phyloP scores from a whole-genome alignment of 1,140 invertebrate genomes.

The Magallana gigas region DNA sequence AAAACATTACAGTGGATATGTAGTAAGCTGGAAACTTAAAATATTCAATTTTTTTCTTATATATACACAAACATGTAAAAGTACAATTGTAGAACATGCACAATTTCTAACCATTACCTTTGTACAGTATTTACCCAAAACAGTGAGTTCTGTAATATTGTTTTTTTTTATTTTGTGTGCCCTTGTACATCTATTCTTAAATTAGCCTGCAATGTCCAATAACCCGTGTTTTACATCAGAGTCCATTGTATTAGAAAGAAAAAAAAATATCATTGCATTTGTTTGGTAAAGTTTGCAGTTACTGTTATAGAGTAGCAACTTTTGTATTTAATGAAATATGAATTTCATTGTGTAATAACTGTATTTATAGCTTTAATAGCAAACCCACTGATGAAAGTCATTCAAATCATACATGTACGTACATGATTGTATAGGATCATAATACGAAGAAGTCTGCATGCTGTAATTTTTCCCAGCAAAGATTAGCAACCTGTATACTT shows the following conservation, averaged over 20 bases:
- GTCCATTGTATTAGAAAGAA: background rate
- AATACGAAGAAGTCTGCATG: too few relatives aligned
- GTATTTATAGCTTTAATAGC: constrained; percentile 4
- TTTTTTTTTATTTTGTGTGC: constrained; percentile 20
- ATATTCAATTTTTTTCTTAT: too few relatives aligned
- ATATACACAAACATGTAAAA: too few relatives aligned
- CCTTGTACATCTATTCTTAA: background rate
- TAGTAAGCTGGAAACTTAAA: too few relatives aligned
- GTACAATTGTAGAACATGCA: background rate
- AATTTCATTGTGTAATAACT: background rate
- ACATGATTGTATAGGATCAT: too few relatives aligned
- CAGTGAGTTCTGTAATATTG: constrained; percentile 12
- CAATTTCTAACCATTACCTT: constrained; percentile 48
- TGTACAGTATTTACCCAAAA: constrained; percentile 20
- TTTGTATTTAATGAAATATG: background rate
- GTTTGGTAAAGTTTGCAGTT: background rate
- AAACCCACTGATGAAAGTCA: background rate
- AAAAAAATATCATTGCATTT: background rate
- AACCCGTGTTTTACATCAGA: background rate
- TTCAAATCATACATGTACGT: too few relatives aligned
- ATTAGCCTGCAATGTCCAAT: background rate
- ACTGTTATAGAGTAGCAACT: background rate
- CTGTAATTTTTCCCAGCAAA: too few relatives aligned
- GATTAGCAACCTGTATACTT: too few relatives aligned
- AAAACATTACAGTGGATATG: too few relatives aligned